Percentiles rank a stretch among this genome's conserved stretches.
phyloP scores from a whole-genome alignment of 2,797 vertebrate genomes.

The Vultur gryphus region DNA sequence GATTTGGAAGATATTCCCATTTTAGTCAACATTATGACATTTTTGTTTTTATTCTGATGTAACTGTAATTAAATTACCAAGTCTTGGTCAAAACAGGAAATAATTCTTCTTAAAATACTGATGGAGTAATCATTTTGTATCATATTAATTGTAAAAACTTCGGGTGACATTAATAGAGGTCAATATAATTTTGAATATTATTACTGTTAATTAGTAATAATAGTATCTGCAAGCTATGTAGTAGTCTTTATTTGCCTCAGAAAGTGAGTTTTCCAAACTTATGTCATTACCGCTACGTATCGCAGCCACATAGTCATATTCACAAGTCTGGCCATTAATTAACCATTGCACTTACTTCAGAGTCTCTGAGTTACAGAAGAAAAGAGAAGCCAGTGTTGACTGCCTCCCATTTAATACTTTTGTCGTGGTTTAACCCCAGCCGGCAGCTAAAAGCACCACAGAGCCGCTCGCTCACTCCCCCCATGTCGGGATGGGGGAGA shows the following conservation, averaged over 20 bases:
- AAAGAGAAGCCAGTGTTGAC: not conserved
- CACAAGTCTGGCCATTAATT: not conserved
- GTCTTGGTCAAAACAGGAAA: slow-evolving; percentile 23
- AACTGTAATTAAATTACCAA: not conserved
- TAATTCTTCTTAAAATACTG: not conserved
- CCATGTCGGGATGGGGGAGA: too few species aligned
- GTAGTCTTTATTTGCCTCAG: not conserved
- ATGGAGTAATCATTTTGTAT: not conserved
- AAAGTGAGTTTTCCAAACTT: not conserved
- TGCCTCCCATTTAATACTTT: not conserved
- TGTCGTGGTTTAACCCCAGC: too few species aligned
- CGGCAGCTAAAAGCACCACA: too few species aligned
- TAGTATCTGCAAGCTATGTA: not conserved
- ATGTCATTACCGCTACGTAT: not conserved
- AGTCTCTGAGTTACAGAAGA: not conserved
- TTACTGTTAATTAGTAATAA: not conserved
- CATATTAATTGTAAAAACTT: not conserved
- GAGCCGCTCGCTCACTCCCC: too few species aligned
- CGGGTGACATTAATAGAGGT: not conserved
- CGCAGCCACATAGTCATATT: not conserved
- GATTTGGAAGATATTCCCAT: not conserved
- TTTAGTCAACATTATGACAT: not conserved
- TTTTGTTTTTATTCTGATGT: slow-evolving; percentile 32
- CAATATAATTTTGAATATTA: not conserved
- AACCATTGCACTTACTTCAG: not conserved